phyloP scores from a whole-genome alignment of 2,797 vertebrate species.

The Chrysolophus pictus region DNA sequence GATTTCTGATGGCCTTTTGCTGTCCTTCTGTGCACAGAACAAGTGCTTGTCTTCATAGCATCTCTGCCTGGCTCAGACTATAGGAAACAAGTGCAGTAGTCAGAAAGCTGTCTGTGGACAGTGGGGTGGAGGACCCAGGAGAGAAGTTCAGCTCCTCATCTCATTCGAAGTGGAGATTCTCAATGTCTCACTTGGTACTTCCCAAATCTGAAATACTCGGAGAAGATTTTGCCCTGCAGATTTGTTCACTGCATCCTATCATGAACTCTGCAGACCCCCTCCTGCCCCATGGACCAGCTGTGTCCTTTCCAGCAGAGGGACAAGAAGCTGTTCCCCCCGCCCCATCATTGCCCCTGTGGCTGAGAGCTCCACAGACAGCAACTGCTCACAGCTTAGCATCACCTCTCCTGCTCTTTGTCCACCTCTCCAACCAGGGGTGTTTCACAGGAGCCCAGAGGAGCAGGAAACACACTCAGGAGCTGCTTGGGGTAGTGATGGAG shows the following conservation, averaged over 20 bases:
- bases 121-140: not conserved
- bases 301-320: not conserved
- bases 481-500: fast-evolving
- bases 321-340: not conserved
- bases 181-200: not conserved
- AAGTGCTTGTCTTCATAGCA: not conserved
- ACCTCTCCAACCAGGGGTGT: not conserved
- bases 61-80: not conserved
- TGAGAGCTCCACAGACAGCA: not conserved
- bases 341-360: not conserved
- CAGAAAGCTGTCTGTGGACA: not conserved
- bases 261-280: not conserved
- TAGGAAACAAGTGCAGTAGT: not conserved
- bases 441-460: not conserved
- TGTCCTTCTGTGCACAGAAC: not conserved
- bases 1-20: not conserved
- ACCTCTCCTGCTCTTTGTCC: not conserved
- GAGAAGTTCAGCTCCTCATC: not conserved
- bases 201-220: not conserved
- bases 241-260: not conserved
- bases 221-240: not conserved
- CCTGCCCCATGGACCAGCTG: not conserved
- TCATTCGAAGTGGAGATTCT: not conserved
- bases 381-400: not conserved
- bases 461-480: not conserved